Base-by-base conservation (phyloP, 2,113 vertebrate species). In the Panurus biarmicus region DNA sequence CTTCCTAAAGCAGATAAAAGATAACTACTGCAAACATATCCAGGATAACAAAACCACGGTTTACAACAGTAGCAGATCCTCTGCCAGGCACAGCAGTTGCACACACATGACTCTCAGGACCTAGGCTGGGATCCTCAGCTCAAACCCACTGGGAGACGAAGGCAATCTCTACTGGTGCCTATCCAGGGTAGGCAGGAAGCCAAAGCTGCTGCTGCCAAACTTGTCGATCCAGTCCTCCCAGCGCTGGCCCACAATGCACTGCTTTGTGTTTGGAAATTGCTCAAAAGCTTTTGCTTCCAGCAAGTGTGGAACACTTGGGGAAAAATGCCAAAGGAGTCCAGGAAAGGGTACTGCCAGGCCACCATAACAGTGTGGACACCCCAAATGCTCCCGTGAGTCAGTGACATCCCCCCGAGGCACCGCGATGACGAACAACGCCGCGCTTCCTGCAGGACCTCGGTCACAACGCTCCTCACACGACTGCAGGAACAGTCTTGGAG, bases 191-290 rank as follows among this genome's bases (percentile, higher is more conserved):
- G 96, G 95, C 95, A 95, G 65, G 87, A 62, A 91, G 95, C 94
- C 95, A 97, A 85, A 79, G 90, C 72, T 58, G 16, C 79, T 75
- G 86, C 86, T 92, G 95, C 95, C 84, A 91, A 96, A 97, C 97
- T 91, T 56, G 95, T 97, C 89, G 82, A 89, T 88, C 96, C 94
- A 91, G 96, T 97, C 94, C 62, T 91, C 71, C 83, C 89, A 94
- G 94, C 1, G 2, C 90, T 28, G 84, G 57, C 93, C 93, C 95
- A 96, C 79, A 97, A 93, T 87, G 85, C 88, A 95, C 88, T 4
- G 47, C 88, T 88, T 74, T 50, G 64, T 58, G 80, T 60, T 94
- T 91, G 92, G 90, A 91, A 91, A 90, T 66, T 26, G 67, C 67
- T 95, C 92, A 93, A 87, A 93, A 95, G 78, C 73, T 82, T 75